Conservation (phyloP, 2,113 vertebrate species). For the Psophia crepitans region DNA sequence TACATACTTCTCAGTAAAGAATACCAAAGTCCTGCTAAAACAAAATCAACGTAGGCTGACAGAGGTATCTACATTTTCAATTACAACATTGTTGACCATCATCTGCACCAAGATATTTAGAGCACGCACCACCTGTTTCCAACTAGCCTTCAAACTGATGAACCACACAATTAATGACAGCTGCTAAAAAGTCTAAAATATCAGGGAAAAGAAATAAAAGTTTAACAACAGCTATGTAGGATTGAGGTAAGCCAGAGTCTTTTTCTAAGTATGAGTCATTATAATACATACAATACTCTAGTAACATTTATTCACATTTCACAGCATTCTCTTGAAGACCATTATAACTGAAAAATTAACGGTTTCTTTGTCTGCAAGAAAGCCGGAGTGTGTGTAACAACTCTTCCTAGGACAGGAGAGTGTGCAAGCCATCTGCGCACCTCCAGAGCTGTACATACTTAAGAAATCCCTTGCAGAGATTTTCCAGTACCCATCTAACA, state of each 20-base stretch:
- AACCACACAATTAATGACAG: slow-evolving; percentile 73
- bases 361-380: neutral
- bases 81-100: slow-evolving; percentile 58
- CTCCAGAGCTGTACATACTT: neutral
- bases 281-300: neutral
- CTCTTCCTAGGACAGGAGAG: neutral
- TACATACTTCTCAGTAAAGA: neutral
- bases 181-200: slow-evolving; percentile 70
- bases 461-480: neutral
- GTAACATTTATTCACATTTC: neutral
- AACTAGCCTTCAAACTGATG: slow-evolving; percentile 65
- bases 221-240: neutral
- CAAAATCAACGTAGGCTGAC: neutral
- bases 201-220: slow-evolving; percentile 31
- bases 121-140: slow-evolving; percentile 73
- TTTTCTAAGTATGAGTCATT: neutral
- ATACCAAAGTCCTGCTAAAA: neutral
- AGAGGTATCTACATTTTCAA: neutral
- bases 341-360: neutral
- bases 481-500: neutral
- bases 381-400: accelerated
- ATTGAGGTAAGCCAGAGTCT: neutral
- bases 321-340: neutral
- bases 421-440: neutral
- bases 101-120: slow-evolving; percentile 49